phyloP scores from a whole-genome alignment of 2,888 invertebrate species.

The Chorisops tibialis region DNA sequence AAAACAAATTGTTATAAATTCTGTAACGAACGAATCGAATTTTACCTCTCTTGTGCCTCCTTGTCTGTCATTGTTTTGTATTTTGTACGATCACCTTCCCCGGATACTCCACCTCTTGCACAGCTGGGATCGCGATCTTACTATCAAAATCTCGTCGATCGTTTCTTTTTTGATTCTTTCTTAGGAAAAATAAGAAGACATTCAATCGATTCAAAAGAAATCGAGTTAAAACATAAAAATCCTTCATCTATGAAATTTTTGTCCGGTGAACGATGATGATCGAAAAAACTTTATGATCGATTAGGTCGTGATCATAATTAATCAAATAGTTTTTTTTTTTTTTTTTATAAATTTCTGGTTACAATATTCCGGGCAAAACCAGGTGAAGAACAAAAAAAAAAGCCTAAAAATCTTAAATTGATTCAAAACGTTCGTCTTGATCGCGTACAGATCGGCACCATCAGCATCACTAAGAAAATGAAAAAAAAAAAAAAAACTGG shows the following conservation, averaged over 20 bases:
- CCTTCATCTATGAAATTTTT: background rate
- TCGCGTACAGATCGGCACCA: background rate
- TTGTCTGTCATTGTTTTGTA: background rate
- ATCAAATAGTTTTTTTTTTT: too few relatives aligned
- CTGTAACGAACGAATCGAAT: conserved; percentile 18
- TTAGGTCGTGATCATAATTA: conserved; percentile 34
- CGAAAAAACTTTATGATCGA: conserved; percentile 29
- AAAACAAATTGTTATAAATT: conserved; percentile 31
- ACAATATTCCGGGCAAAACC: conserved; percentile 18
- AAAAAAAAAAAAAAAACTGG: background rate
- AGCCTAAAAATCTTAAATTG: too few relatives aligned
- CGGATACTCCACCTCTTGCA: too few relatives aligned
- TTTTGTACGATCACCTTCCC: too few relatives aligned
- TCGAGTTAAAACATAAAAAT: background rate
- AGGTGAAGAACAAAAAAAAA: background rate
- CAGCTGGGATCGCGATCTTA: too few relatives aligned
- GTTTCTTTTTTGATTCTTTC: too few relatives aligned
- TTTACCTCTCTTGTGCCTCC: background rate
- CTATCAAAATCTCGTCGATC: too few relatives aligned
- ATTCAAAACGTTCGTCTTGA: background rate
- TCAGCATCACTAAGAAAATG: background rate
- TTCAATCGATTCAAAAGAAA: background rate
- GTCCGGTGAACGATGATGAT: conserved; percentile 8
- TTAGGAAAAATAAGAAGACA: background rate
- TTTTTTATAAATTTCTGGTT: conserved; percentile 16